A percentile compares a stretch with the other conserved stretches of the same genome.
phyloP scores from a whole-genome alignment of 2,797 vertebrate genomes.

The Sebastiscus albofasciatus region DNA sequence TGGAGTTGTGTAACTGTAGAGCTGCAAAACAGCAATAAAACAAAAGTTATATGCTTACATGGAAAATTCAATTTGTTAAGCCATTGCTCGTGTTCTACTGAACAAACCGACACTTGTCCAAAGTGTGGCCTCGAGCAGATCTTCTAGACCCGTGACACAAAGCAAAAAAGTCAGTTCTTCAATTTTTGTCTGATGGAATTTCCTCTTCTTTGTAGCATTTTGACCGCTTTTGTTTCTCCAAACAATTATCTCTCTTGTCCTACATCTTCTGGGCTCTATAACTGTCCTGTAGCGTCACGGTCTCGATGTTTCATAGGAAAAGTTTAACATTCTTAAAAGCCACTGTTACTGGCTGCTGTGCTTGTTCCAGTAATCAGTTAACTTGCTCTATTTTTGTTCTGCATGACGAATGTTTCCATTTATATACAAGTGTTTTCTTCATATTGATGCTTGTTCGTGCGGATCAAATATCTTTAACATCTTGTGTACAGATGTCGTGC shows the following conservation, averaged over 20 bases:
- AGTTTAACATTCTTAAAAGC: background rate
- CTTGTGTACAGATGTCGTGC: too few relatives aligned
- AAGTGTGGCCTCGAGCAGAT: background rate
- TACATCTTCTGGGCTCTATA: background rate
- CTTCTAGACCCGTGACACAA: background rate
- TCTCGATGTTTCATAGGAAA: background rate
- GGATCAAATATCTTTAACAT: background rate
- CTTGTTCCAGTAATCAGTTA: background rate
- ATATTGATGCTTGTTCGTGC: background rate
- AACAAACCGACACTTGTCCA: slow-evolving; percentile 18
- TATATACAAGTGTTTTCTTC: background rate
- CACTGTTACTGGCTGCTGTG: background rate
- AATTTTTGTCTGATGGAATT: background rate
- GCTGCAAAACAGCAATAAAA: background rate
- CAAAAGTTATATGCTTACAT: background rate
- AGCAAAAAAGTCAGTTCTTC: background rate
- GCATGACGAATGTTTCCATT: background rate
- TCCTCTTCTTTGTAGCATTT: background rate
- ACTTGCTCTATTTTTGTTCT: background rate
- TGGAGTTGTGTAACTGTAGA: background rate
- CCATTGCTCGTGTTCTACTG: background rate
- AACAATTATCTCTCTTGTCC: slow-evolving; percentile 28
- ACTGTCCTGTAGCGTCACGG: background rate
- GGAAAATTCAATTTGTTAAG: background rate
- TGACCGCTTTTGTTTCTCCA: background rate